phyloP scores from a whole-genome alignment of 2,797 vertebrate species.

The Oreonectes daqikongensis region DNA sequence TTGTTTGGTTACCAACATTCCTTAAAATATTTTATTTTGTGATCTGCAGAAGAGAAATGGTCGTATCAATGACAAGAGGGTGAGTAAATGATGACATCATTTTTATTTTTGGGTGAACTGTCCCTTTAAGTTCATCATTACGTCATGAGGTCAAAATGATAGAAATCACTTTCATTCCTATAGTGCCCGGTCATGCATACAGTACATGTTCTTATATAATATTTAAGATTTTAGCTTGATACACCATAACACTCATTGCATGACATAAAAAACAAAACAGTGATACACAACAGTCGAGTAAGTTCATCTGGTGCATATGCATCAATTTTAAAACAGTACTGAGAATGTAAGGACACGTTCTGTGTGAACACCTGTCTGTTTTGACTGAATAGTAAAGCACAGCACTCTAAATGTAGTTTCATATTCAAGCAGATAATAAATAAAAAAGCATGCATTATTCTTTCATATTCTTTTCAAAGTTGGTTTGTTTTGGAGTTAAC shows the following conservation, averaged over 20 bases:
- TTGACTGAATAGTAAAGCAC: neutral
- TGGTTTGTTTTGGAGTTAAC: neutral
- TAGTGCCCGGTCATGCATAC: neutral
- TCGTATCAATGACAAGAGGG: too few species aligned
- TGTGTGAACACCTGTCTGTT: too few species aligned
- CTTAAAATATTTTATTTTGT: too few species aligned
- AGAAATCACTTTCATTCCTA: slow-evolving; percentile 1
- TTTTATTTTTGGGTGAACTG: too few species aligned
- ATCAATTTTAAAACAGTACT: neutral
- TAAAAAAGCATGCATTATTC: neutral
- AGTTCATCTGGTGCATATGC: neutral
- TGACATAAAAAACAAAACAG: neutral
- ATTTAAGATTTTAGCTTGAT: neutral
- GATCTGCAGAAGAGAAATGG: too few species aligned
- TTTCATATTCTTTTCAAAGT: neutral
- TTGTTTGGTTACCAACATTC: too few species aligned
- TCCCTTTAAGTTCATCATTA: too few species aligned
- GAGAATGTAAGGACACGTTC: neutral
- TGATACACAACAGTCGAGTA: neutral
- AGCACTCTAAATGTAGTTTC: neutral
- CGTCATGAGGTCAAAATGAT: neutral
- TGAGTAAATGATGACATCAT: too few species aligned
- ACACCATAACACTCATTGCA: neutral
- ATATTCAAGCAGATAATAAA: neutral
- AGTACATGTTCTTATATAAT: too few species aligned